Conservation (phyloP, 2,113 vertebrate genomes). For the Oryctolagus cuniculus region DNA sequence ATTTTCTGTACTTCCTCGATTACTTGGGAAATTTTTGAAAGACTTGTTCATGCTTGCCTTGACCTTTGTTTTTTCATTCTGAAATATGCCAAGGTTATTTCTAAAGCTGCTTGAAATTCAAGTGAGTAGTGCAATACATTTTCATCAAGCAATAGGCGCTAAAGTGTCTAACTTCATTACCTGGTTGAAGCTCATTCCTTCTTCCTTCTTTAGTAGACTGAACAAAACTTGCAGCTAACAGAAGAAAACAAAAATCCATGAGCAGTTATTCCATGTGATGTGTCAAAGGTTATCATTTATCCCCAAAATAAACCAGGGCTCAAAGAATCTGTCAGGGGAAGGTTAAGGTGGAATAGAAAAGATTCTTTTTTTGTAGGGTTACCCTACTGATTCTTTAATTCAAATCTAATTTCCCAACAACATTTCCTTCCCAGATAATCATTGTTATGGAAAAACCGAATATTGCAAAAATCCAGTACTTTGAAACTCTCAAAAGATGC, state of each 20-base stretch:
- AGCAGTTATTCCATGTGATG: conserved; percentile 1
- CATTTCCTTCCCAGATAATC: conserved; percentile 20
- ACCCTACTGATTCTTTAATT: background rate
- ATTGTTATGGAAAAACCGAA: conserved; percentile 18
- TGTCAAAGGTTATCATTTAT: conserved; percentile 28
- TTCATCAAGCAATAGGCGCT: background rate
- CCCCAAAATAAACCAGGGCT: background rate
- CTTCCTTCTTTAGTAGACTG: conserved; percentile 87
- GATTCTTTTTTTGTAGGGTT: background rate
- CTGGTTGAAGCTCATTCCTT: conserved; percentile 90
- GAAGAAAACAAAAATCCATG: conserved; percentile 57
- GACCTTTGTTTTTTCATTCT: conserved; percentile 46
- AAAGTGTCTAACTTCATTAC: conserved; percentile 86
- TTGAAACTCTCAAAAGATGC: conserved; percentile 25
- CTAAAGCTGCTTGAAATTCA: conserved; percentile 35
- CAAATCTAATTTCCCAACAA: conserved; percentile 35
- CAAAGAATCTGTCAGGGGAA: conserved; percentile 1
- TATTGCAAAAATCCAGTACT: conserved; percentile 43
- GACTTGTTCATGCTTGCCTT: background rate
- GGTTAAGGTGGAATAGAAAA: background rate
- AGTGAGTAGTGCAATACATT: conserved; percentile 12
- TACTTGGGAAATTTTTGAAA: conserved; percentile 19
- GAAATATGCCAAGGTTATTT: background rate
- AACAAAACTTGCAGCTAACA: conserved; percentile 93
- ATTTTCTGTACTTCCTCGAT: conserved; percentile 16